Conservation (phyloP, 2,113 vertebrate genomes). For the Carassius carassius region DNA sequence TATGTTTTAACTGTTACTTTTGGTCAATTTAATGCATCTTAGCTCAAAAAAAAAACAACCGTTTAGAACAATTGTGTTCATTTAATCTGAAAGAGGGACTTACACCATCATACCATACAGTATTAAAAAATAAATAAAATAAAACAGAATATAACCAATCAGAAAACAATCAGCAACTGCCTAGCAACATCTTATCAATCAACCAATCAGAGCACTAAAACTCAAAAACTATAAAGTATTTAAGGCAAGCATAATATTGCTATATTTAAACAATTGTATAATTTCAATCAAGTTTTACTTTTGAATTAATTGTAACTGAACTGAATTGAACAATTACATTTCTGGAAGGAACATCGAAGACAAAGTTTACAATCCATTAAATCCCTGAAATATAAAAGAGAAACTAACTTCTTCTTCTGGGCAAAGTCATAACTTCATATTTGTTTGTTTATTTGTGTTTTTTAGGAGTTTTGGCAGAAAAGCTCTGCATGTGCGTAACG, state of each 20-base stretch:
- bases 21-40: neutral
- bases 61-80: too few species aligned
- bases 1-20: too few species aligned
- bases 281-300: neutral
- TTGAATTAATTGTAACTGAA: neutral
- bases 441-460: neutral
- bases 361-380: neutral
- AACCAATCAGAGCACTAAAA: neutral
- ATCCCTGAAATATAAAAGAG: neutral
- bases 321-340: neutral
- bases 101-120: too few species aligned
- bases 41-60: too few species aligned
- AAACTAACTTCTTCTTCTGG: neutral
- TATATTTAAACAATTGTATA: neutral
- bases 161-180: neutral
- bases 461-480: neutral
- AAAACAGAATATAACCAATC: neutral
- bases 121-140: neutral
- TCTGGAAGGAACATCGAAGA: neutral
- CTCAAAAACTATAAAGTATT: neutral
- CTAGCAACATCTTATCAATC: neutral
- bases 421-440: neutral
- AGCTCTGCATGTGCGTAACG: neutral
- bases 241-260: neutral
- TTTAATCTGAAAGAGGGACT: too few species aligned